These are phyloP conservation scores for Tragelaphus scriptus DNA, from an alignment of 2,113 vertebrate species.

Conservation along the genomic window DNA sequence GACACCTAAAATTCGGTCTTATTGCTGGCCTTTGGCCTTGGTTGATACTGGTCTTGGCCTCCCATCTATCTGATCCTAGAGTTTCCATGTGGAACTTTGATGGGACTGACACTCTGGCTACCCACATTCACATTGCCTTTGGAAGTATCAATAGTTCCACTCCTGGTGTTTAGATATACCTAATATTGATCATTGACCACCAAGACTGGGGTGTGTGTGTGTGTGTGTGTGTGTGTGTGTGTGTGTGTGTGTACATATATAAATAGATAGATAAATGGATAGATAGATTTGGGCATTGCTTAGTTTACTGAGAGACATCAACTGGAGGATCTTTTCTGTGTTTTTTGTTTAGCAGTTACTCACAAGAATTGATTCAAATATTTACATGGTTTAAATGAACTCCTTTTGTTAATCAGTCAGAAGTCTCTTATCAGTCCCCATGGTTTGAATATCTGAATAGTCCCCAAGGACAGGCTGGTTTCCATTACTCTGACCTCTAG, in stretches of 20 bases:
- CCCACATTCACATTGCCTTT: too few species aligned
- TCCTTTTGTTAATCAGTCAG: not conserved
- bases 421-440: not conserved
- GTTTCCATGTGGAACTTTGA: not conserved
- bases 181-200: not conserved
- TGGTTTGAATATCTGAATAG: not conserved
- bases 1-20: not conserved
- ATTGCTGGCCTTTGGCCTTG: not conserved
- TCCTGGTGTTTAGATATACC: not conserved
- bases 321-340: not conserved
- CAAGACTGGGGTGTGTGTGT: fast-evolving
- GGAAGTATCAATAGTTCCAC: too few species aligned
- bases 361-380: not conserved
- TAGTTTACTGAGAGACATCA: not conserved
- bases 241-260: not conserved
- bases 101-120: not conserved
- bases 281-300: not conserved
- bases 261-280: not conserved
- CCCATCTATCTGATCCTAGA: not conserved
- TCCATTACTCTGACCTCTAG: not conserved
- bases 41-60: not conserved
- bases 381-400: not conserved
- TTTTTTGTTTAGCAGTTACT: not conserved
- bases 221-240: fast-evolving
- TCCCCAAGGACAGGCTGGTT: not conserved